Evolutionary conservation across 1,140 invertebrate genomes (phyloP).

Genomic region (Odontomachus brunneus): DNA sequence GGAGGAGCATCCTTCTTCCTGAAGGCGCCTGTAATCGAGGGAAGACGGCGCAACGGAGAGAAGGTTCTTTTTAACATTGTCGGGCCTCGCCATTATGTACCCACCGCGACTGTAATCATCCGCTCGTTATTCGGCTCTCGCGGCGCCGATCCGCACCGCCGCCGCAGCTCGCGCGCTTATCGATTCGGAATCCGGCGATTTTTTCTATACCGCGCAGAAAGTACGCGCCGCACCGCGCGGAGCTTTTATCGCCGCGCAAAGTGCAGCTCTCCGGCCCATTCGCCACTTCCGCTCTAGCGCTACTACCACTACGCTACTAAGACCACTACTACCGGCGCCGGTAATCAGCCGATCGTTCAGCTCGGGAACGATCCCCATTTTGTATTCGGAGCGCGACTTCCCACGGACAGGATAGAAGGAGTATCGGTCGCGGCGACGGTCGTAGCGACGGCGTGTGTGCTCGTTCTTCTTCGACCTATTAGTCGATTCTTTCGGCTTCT

Average conservation of each 20-base stretch:
- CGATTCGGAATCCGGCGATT: conserved; percentile 70
- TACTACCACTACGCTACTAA: too few species aligned
- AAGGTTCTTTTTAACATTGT: conserved; percentile 42
- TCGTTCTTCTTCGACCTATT: too few species aligned
- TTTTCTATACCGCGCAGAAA: conserved; percentile 48
- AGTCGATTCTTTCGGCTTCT: too few species aligned
- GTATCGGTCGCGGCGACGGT: not conserved
- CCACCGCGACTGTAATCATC: conserved; percentile 71
- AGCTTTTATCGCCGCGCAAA: conserved; percentile 47
- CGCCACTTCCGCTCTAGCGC: conserved; percentile 32
- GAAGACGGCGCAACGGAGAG: conserved; percentile 63
- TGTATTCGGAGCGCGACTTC: conserved; percentile 50
- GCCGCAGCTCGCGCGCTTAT: conserved; percentile 60
- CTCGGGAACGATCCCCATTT: conserved; percentile 12
- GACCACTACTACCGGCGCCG: not conserved
- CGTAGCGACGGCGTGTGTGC: not conserved
- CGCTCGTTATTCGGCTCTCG: conserved; percentile 73
- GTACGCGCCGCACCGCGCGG: not conserved
- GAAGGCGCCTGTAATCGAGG: conserved; percentile 81
- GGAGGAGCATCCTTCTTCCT: conserved; percentile 66
- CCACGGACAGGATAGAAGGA: conserved; percentile 27
- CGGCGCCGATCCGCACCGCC: not conserved
- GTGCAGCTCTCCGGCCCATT: conserved; percentile 48
- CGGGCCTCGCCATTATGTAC: conserved; percentile 67
- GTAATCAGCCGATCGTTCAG: conserved; percentile 16